Base-by-base conservation (phyloP, 2,888 invertebrate genomes). In the Cylindroiulus punctatus region DNA sequence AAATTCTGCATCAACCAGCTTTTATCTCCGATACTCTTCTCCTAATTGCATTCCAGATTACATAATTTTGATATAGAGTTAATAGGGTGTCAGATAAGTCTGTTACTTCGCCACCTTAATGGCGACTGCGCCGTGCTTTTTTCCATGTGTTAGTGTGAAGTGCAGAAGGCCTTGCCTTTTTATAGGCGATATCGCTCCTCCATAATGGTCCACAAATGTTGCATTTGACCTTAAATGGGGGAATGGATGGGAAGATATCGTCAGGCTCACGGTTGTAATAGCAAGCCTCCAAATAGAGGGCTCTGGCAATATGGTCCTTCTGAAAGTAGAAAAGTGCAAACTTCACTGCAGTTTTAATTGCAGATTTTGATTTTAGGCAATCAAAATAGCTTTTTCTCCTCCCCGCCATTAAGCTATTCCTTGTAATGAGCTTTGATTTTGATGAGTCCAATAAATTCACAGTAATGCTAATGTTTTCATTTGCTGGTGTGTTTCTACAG, bases 401-500 rank as follows among this genome's bases (percentile, higher is more conserved):
- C 26, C 57, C 57, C 0, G 22, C 22, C 57, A 57, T 57, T n/a
- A n/a, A n/a, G n/a, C 57, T 7, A 57, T 57, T 22, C n/a, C 22
- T 22, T n/a, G n/a, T 65, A 65, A 65, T 65, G 65, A 65, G 65
- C 65, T 12, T 12, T 22, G 65, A 65, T 65, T 22, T 65, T 82
- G 22, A 82, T 82, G 82, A 82, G 19, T 10, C n/a, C 36, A 82
- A 82, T 82, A 82, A 82, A 82, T 82, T 82, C 5, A 36, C 8
- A 36, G 42, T 82, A 82, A 36, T 82, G 82, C 82, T 82, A 82
- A 82, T 82, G 82, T 82, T 82, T 65, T 82, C 36, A 82, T 82
- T 42, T 36, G 82, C 82, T 82, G 40, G 82, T 36, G 81, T 81
- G 82, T 36, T 32, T 36, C 40, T 32, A 32, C 22, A 22, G 12